These are phyloP conservation scores for Thera obeliscata DNA, from an alignment of 2,888 invertebrate genomes.

Conservation along the genomic window DNA sequence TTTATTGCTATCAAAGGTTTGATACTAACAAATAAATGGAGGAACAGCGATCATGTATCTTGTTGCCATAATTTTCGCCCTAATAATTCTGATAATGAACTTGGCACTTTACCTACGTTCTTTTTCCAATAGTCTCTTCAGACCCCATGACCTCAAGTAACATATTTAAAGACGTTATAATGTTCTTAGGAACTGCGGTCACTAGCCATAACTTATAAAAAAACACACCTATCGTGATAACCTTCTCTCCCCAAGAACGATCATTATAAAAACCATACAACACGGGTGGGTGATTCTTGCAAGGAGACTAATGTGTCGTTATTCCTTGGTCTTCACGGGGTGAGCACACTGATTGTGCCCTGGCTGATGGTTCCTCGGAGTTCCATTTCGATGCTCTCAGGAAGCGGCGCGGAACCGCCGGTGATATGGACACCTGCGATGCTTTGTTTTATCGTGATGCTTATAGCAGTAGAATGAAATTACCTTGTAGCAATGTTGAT, in stretches of 20 bases:
- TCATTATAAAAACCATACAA: constrained; percentile 54
- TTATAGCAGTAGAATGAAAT: background rate
- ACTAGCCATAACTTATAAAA: constrained; percentile 40
- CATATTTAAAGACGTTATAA: constrained; percentile 6
- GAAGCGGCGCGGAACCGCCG: constrained; percentile 35
- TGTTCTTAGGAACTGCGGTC: constrained; percentile 55
- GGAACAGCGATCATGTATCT: too few relatives aligned
- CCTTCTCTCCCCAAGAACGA: constrained; percentile 1
- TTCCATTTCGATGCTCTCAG: constrained; percentile 40
- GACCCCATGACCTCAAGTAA: background rate
- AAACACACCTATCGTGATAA: constrained; percentile 15
- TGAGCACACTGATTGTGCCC: constrained; percentile 57
- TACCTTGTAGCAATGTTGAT: background rate
- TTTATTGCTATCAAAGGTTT: too few relatives aligned
- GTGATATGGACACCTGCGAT: constrained; percentile 33
- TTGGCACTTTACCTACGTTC: too few relatives aligned
- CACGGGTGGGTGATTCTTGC: constrained; percentile 40
- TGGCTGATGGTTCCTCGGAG: constrained; percentile 39
- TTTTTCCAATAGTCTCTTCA: too few relatives aligned
- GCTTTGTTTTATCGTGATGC: constrained; percentile 25
- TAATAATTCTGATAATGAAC: too few relatives aligned
- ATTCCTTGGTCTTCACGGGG: constrained; percentile 54
- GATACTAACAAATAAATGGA: too few relatives aligned
- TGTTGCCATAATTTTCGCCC: too few relatives aligned
- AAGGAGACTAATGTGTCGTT: background rate